Percentiles rank a stretch among this genome's conserved stretches.
Evolutionary conservation across 2,888 invertebrate species (phyloP).

Genomic region (Drosophila peninsularis): DNA sequence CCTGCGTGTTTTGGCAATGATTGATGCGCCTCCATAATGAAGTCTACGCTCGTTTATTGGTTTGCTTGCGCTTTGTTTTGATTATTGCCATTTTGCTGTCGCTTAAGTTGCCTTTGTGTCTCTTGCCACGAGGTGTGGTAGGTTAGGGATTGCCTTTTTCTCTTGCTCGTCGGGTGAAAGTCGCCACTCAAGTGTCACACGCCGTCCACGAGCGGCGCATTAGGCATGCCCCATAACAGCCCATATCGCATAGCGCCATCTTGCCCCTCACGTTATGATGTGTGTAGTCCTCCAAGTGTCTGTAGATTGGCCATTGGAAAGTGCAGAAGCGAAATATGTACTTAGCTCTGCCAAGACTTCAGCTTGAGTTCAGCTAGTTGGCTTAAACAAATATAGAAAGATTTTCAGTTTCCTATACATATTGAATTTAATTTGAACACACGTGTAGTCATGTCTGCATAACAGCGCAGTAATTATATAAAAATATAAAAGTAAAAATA

Average conservation of each 20-base stretch:
- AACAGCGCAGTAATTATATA: background rate
- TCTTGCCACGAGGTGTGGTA: slow-evolving; percentile 65
- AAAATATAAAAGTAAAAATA: background rate
- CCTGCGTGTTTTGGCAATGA: slow-evolving; percentile 69
- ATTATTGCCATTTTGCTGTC: slow-evolving; percentile 71
- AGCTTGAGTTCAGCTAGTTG: background rate
- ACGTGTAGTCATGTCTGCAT: background rate
- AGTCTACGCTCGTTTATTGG: slow-evolving; percentile 67
- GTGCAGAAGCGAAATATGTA: slow-evolving; percentile 22
- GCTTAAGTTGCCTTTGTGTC: slow-evolving; percentile 55
- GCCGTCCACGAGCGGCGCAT: slow-evolving; percentile 20
- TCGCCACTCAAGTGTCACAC: slow-evolving; percentile 32
- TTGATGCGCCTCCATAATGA: slow-evolving; percentile 72
- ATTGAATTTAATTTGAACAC: background rate
- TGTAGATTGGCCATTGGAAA: slow-evolving; percentile 42
- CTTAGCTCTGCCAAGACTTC: background rate
- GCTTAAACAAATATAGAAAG: background rate
- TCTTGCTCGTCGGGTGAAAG: slow-evolving; percentile 50
- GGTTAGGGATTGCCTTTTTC: slow-evolving; percentile 59
- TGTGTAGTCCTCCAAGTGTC: slow-evolving; percentile 22
- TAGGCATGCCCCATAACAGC: slow-evolving; percentile 38
- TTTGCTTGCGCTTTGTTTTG: slow-evolving; percentile 73
- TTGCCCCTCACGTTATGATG: slow-evolving; percentile 48
- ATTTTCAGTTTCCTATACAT: too few species aligned
- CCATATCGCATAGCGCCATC: slow-evolving; percentile 34